phyloP scores from a whole-genome alignment of 2,113 vertebrate species.

The Rhinopomastus cyanomelas region DNA sequence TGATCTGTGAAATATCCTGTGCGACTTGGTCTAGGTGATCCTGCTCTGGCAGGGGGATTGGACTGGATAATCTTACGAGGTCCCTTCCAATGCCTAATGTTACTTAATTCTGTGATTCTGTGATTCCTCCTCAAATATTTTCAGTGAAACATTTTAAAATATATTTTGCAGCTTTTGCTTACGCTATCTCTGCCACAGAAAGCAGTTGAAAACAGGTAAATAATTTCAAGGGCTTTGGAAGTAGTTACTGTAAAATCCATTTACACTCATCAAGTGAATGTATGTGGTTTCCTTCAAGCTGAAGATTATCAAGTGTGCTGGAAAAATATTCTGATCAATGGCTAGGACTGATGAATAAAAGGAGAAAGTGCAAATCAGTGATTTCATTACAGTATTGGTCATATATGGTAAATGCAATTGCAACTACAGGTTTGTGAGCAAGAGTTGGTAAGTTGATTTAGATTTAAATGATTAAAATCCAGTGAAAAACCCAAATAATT shows the following conservation, averaged over 20 bases:
- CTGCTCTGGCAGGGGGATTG: too few relatives aligned
- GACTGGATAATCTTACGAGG: too few relatives aligned
- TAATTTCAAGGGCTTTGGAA: background rate
- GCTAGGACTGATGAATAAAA: background rate
- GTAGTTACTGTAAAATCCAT: background rate
- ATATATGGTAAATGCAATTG: background rate
- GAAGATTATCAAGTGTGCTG: background rate
- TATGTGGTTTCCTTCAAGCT: background rate
- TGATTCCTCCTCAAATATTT: background rate
- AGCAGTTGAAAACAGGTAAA: background rate
- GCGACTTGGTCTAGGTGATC: too few relatives aligned
- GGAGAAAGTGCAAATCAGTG: background rate
- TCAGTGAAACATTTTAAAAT: background rate
- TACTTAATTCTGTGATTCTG: too few relatives aligned
- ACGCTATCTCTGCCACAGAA: background rate
- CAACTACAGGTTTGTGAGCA: background rate
- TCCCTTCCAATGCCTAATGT: too few relatives aligned
- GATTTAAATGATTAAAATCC: background rate
- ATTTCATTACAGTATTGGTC: background rate
- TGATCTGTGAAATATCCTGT: background rate
- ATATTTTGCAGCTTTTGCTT: background rate
- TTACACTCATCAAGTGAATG: background rate
- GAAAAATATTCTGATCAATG: background rate
- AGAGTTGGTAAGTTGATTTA: background rate
- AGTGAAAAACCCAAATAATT: background rate